Evolutionary conservation across 2,113 vertebrate species (phyloP).

Genomic region (Ceyx cyanopectus): DNA sequence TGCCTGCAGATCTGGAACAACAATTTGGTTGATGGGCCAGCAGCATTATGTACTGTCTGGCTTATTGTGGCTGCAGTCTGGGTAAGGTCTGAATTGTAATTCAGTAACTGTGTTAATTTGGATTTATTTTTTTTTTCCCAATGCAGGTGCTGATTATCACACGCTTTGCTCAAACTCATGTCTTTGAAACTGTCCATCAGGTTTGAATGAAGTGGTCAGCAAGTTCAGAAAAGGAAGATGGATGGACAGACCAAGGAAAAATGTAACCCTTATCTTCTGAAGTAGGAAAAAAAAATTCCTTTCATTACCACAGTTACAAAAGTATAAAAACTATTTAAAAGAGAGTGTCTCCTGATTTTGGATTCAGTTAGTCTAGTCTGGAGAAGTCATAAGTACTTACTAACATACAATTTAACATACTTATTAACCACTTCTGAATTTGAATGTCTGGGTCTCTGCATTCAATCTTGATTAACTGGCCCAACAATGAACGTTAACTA

Average conservation of each 20-base stretch:
- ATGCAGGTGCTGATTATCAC: background rate
- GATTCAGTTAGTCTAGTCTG: background rate
- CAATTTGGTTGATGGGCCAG: background rate
- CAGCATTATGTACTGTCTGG: background rate
- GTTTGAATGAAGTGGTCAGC: background rate
- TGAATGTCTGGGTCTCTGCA: background rate
- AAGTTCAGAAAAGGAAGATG: background rate
- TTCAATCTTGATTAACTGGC: slow-evolving; percentile 13
- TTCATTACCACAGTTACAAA: background rate
- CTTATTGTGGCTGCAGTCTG: background rate
- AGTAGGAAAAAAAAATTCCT: background rate
- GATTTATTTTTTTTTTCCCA: background rate
- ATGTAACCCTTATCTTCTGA: background rate
- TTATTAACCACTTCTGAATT: background rate
- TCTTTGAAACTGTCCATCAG: background rate
- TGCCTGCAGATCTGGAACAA: background rate
- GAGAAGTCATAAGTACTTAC: background rate
- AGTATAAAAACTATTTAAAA: background rate
- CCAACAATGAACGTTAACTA: background rate
- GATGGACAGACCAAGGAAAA: background rate
- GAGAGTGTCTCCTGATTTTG: background rate
- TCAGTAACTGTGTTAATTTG: background rate
- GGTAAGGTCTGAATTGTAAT: background rate
- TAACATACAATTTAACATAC: background rate
- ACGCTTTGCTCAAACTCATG: rapidly evolving